Percentiles rank a stretch among this genome's conserved stretches.
Conservation (phyloP, 2,888 invertebrate species). For the Falcaria lacertinaria region DNA sequence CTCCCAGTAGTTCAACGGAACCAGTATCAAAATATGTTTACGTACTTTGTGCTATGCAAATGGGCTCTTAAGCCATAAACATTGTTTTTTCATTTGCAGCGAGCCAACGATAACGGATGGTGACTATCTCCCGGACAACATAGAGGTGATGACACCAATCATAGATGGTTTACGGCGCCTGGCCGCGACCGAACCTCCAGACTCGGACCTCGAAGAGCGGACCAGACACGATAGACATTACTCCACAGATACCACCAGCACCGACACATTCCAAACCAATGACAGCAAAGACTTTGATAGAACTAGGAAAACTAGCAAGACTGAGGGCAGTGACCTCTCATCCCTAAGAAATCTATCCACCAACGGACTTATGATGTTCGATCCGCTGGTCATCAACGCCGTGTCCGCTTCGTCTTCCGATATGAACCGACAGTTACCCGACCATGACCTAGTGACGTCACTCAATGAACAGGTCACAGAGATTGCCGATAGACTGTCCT, state of each 20-base stretch:
- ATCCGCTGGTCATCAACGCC: constrained; percentile 69
- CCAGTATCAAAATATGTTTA: no score
- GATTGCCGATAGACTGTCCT: constrained; percentile 68
- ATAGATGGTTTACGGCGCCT: constrained; percentile 65
- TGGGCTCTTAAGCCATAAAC: no score
- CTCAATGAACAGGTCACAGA: constrained; percentile 74
- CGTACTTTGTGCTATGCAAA: no score
- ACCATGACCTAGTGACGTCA: constrained; percentile 68
- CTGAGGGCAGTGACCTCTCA: constrained; percentile 55
- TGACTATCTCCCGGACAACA: constrained; percentile 71
- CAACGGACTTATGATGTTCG: constrained; percentile 73
- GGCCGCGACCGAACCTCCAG: constrained; percentile 38
- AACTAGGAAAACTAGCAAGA: constrained; percentile 56
- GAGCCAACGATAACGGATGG: constrained; percentile 62
- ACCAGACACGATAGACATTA: constrained; percentile 18
- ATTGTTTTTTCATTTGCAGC: constrained; percentile 44
- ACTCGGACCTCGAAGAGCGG: constrained; percentile 26
- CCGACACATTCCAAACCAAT: constrained; percentile 57
- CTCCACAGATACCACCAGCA: constrained; percentile 41
- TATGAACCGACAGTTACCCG: constrained; percentile 58
- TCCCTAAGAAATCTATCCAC: constrained; percentile 68
- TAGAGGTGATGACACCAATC: constrained; percentile 73
- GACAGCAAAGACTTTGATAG: constrained; percentile 37
- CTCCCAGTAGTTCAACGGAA: no score
- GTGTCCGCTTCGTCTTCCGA: constrained; percentile 49